Base-by-base conservation (phyloP, 2,797 vertebrate species). In the Chanos chanos region DNA sequence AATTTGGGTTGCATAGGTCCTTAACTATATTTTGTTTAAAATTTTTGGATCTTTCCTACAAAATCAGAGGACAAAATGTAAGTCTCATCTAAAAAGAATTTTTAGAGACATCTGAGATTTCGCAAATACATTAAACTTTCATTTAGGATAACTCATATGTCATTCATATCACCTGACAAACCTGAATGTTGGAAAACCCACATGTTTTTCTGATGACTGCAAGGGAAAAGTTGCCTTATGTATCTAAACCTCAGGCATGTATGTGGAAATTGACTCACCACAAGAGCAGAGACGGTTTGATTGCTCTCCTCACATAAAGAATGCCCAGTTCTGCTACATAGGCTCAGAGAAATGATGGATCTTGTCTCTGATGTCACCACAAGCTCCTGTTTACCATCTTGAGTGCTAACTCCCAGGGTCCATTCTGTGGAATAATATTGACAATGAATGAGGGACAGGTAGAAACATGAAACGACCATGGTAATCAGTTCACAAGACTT, bases 351-450 rank as follows among this genome's bases (percentile, higher is more conserved):
- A 56, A 88, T 81, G 0, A 50, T 61, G 1, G 77, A 73, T 3
- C 59, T 59, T 18, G 77, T 61, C 45, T 30, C 65, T 0, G 89
- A 86, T 12, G 21, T 22, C 39, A 90, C 24, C n/a, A 44, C 30
- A n/a, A 78, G 45, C 1, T 66, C 66, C 5, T 78, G 10, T 0
- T 22, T 66, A 3, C 50, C 77, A 1, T 51, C 25, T 13, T 4
- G 4, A 40, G 13, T 36, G 0, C 12, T 59, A 43, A 73, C 47
- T 5, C 13, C 44, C 41, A 86, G 4, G 15, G 80, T 57, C 87
- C 85, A 87, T 0, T 31, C 89, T 90, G 72, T 40, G 70, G 60
- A 31, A 16, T n/a, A n/a, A n/a, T n/a, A n/a, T n/a, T n/a, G n/a
- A n/a, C n/a, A n/a, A n/a, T n/a, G n/a, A n/a, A n/a, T n/a, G n/a